These are phyloP conservation scores for Brachyhypopomus gauderio DNA, from an alignment of 2,113 vertebrate species.

Conservation along the genomic window DNA sequence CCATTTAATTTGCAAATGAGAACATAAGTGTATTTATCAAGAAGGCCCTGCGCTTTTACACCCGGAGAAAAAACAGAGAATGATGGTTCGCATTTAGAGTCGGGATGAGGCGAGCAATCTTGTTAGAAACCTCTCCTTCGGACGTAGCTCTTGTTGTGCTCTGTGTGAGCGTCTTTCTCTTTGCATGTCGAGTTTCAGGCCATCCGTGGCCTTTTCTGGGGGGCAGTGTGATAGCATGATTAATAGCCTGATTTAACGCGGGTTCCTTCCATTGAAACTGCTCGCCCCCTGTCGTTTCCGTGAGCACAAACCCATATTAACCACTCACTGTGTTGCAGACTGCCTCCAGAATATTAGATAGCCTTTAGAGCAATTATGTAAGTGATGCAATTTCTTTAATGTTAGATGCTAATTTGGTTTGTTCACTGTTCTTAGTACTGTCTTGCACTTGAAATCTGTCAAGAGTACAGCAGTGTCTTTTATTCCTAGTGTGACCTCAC, in stretches of 20 bases:
- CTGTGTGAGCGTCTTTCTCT: background rate
- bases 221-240: background rate
- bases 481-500: no score
- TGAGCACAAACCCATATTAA: no score
- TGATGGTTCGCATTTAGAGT: background rate
- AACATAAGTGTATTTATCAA: conserved; percentile 60
- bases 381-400: no score
- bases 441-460: no score
- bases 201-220: background rate
- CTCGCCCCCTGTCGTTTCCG: background rate
- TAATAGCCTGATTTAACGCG: background rate
- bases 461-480: no score
- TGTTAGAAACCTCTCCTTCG: conserved; percentile 17
- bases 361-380: no score
- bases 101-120: conserved; percentile 19
- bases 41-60: background rate
- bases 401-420: no score
- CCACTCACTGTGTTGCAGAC: no score
- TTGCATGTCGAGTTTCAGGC: background rate
- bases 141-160: background rate
- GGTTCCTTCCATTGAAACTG: background rate
- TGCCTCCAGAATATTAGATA: no score
- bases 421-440: no score
- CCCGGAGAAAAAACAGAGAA: background rate
- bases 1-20: conserved; percentile 64